Evolutionary conservation across 2,888 invertebrate species (phyloP).

Genomic region (Erynnis tages): DNA sequence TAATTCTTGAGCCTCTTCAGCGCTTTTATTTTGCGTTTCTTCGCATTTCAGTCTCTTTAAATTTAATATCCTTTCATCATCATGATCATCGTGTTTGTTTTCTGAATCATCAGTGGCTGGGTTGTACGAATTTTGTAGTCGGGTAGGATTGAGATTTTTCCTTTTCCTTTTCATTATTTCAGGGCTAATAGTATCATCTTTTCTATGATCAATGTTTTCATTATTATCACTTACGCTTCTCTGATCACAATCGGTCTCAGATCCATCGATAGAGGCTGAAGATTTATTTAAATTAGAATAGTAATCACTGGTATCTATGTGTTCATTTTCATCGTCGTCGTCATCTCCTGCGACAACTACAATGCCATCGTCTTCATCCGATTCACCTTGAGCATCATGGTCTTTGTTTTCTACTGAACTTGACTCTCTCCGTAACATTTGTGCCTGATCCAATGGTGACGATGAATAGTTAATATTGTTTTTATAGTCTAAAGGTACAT

Average conservation of each 20-base stretch:
- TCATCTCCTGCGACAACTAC: constrained; percentile 91
- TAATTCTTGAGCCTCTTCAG: constrained; percentile 34
- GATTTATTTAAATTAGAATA: constrained; percentile 68
- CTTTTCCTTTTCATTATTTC: constrained; percentile 90
- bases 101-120: constrained; percentile 44
- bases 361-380: constrained; percentile 88
- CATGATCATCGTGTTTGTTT: constrained; percentile 45
- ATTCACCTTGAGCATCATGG: constrained; percentile 84
- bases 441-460: constrained; percentile 53
- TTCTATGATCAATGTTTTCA: constrained; percentile 58
- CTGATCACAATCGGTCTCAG: constrained; percentile 72
- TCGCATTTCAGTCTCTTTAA: constrained; percentile 67
- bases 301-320: constrained; percentile 70
- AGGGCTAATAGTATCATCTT: constrained; percentile 76
- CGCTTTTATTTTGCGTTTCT: constrained; percentile 39
- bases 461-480: constrained; percentile 64
- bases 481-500: constrained; percentile 76
- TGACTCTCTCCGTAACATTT: constrained; percentile 62
- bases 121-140: constrained; percentile 81
- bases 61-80: constrained; percentile 57
- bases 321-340: constrained; percentile 85
- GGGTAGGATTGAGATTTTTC: constrained; percentile 93
- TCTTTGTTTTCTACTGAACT: constrained; percentile 77
- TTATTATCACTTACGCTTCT: constrained; percentile 68
- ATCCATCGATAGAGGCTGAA: constrained; percentile 64